Conservation (phyloP, 2,113 vertebrate species). For the Etheostoma spectabile region DNA sequence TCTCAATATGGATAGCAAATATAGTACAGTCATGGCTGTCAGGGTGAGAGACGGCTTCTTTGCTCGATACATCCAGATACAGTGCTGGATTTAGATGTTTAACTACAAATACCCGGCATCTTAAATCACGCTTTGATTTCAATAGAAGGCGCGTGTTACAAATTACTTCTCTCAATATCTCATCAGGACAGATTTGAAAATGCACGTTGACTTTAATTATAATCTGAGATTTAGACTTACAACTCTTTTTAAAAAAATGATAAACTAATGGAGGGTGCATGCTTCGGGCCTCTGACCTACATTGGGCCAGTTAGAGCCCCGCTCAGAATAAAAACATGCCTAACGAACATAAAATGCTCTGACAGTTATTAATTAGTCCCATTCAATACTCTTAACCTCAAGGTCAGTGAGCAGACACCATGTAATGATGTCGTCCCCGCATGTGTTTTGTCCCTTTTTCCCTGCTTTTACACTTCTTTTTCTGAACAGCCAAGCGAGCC, state of each 20-base stretch:
- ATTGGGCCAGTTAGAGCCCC: conserved; percentile 64
- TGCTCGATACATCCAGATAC: conserved; percentile 59
- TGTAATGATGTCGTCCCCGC: conserved; percentile 75
- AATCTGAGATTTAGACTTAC: conserved; percentile 74
- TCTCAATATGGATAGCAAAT: conserved; percentile 80
- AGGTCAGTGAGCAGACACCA: conserved; percentile 80
- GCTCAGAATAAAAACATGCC: conserved; percentile 67
- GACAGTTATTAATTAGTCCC: conserved; percentile 84
- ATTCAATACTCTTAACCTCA: conserved; percentile 81
- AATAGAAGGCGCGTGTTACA: conserved; percentile 41
- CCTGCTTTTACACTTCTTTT: conserved; percentile 43
- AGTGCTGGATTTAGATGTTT: conserved; percentile 64
- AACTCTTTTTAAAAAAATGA: conserved; percentile 66
- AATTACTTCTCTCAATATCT: conserved; percentile 66
- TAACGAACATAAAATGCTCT: conserved; percentile 72
- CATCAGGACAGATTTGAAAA: conserved; percentile 71
- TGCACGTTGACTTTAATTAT: conserved; percentile 72
- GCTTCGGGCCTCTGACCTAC: conserved; percentile 78
- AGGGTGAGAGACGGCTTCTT: conserved; percentile 61
- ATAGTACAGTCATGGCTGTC: conserved; percentile 77
- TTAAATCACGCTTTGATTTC: conserved; percentile 65
- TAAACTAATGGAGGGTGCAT: conserved; percentile 72
- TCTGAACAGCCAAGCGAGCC: conserved; percentile 51
- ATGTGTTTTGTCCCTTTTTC: conserved; percentile 58
- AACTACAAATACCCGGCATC: conserved; percentile 52